Evolutionary conservation across 2,113 vertebrate genomes (phyloP).

Genomic region (Gnathonemus echidnorhynchus): DNA sequence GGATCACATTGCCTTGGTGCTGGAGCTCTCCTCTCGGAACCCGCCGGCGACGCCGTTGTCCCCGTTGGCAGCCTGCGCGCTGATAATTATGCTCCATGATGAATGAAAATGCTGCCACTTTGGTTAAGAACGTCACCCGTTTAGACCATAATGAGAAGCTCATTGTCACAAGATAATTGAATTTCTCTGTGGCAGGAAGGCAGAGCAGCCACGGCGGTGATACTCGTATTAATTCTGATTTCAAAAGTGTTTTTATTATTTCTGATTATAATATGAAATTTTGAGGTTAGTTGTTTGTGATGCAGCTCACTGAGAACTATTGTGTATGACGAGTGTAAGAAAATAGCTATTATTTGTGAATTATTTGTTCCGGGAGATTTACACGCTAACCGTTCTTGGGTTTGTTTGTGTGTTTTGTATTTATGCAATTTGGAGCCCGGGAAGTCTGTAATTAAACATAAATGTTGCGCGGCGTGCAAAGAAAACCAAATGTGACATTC

Average conservation of each 20-base stretch:
- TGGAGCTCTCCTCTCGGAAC: not conserved
- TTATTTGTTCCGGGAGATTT: not conserved
- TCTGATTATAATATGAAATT: not conserved
- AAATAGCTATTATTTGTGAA: conserved; percentile 10
- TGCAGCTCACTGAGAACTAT: not conserved
- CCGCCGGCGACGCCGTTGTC: not conserved
- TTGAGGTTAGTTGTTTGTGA: not conserved
- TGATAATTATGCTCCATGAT: conserved; percentile 5
- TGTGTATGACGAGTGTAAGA: not conserved
- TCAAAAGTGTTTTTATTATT: not conserved
- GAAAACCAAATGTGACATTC: not conserved
- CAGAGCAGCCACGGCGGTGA: not conserved
- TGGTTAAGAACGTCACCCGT: not conserved
- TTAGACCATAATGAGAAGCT: conserved; percentile 1
- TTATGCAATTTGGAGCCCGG: not conserved
- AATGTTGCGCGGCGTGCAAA: not conserved
- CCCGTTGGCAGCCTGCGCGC: not conserved
- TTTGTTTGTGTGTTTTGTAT: conserved; percentile 1
- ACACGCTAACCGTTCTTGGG: not conserved
- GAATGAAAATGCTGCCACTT: conserved; percentile 12
- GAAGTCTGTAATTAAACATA: conserved; percentile 14
- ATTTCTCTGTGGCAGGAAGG: conserved; percentile 1
- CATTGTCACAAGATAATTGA: conserved; percentile 9
- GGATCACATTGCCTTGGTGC: not conserved
- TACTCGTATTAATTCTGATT: not conserved